phyloP scores from a whole-genome alignment of 2,888 invertebrate species.

The Leptogaster cylindrica region DNA sequence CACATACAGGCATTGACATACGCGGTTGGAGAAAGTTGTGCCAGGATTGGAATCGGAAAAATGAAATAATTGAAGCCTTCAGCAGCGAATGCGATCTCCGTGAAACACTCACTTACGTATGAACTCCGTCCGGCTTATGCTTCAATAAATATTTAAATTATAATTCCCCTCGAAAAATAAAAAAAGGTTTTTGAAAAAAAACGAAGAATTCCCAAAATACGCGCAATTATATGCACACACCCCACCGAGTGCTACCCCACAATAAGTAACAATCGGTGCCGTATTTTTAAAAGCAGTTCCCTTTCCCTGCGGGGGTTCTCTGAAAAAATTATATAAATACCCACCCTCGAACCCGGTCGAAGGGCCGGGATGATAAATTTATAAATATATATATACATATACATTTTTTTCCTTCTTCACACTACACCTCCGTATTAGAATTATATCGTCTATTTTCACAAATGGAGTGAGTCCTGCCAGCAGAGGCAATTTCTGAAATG shows the following conservation, averaged over 20 bases:
- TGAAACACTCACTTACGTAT: no score
- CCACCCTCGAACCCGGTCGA: conserved; percentile 37
- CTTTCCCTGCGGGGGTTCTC: conserved; percentile 20
- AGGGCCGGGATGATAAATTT: conserved; percentile 32
- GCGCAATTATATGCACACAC: conserved; percentile 34
- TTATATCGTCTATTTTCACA: conserved; percentile 31
- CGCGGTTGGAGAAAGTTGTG: no score
- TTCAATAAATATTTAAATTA: conserved; percentile 37
- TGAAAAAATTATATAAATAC: conserved; percentile 47
- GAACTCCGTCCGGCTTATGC: conserved; percentile 15
- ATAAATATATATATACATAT: conserved; percentile 36
- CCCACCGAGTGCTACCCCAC: conserved; percentile 2
- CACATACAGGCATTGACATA: no score
- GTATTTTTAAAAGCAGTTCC: conserved; percentile 52
- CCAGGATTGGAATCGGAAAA: no score
- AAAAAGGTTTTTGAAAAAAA: not conserved
- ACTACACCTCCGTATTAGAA: conserved; percentile 26
- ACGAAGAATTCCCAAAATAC: not conserved
- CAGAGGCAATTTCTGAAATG: conserved; percentile 36
- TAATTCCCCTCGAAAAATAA: conserved; percentile 9
- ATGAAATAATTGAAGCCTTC: no score
- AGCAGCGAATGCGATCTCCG: no score
- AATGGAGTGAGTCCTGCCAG: not conserved
- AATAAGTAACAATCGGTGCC: conserved; percentile 48
- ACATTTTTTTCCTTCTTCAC: conserved; percentile 18